Evolutionary conservation across 2,797 vertebrate species (phyloP).

Genomic region (Enteromius thamalakanensis): DNA sequence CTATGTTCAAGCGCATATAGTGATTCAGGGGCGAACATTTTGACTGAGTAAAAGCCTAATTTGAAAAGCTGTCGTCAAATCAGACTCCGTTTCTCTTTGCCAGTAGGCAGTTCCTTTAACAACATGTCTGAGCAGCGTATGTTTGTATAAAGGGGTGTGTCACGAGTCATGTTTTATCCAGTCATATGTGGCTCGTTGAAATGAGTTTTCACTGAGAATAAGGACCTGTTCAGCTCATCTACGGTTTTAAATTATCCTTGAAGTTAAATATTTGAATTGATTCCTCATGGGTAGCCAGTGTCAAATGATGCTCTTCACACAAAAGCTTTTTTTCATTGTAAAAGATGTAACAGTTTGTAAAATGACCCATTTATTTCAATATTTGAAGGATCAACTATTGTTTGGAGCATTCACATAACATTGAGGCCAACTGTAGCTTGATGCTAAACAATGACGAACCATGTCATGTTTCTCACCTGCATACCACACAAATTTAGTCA

Average conservation of each 20-base stretch:
- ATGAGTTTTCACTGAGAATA: constrained; percentile 20
- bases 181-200: constrained; percentile 31
- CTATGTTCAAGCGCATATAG: background rate
- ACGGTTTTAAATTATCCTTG: background rate
- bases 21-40: too few species aligned
- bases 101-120: constrained; percentile 5
- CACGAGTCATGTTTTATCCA: constrained; percentile 39
- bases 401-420: background rate
- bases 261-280: background rate
- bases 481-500: background rate
- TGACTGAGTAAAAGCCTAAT: background rate
- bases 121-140: constrained; percentile 36
- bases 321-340: background rate
- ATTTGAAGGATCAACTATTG: background rate
- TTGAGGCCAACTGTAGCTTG: background rate
- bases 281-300: background rate
- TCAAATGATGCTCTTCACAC: background rate
- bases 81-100: background rate
- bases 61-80: background rate
- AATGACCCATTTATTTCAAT: background rate
- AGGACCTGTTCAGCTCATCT: background rate
- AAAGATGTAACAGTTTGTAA: background rate
- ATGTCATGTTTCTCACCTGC: background rate
- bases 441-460: background rate
- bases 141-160: constrained; percentile 43